Evolutionary conservation across 2,888 invertebrate species (phyloP), one percentile per base, ranked within the genome.

Genomic region (Agriopis aurantiaria): DNA sequence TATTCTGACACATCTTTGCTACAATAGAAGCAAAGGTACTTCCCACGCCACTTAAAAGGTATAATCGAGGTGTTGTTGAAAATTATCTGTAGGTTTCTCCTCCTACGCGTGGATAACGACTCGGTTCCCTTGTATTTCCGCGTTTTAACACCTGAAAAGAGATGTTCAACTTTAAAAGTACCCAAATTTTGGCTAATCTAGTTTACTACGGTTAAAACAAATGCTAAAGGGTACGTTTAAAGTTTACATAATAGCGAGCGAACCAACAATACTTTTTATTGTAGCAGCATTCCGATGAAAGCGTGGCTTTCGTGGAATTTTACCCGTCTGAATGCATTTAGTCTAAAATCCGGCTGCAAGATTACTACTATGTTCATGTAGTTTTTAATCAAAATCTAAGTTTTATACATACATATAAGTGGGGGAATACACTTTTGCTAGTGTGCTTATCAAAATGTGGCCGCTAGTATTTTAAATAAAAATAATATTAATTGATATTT

Each of bases 31-130:
- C 93, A 94, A 0, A 93, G 80, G 69, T 94, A 94, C 79, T 90
- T 91, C 5, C 93, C 93, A n/a, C 93, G 85, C 92, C 93, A 94
- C 77, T 94, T 94, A 81, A 94, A 94, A 3, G 93, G 93, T 81
- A 94, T 89, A 0, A 93, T 85, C 0, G 92, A 80, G 0, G 93
- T 93, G 74, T 90, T 90, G 87, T 94, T 94, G 88, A 94, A 93
- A 49, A 94, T 46, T 48, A 90, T 86, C 80, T 92, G 90, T 3
- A 94, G 91, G 68, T 93, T 94, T 80, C 82, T 87, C 53, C 93
- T 83, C 69, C 93, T 85, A 75, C 88, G 90, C 90, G 91, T 90
- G 62, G 93, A 93, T 0, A 90, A 89, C 1, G 93, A 89, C 81
- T 91, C 90, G 73, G 83, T 77, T 78, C 88, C 87, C 75, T 88